Evolutionary conservation across 1,140 invertebrate species (phyloP), one percentile per base, ranked within the genome.

Genomic region (Antheraea pernyi): DNA sequence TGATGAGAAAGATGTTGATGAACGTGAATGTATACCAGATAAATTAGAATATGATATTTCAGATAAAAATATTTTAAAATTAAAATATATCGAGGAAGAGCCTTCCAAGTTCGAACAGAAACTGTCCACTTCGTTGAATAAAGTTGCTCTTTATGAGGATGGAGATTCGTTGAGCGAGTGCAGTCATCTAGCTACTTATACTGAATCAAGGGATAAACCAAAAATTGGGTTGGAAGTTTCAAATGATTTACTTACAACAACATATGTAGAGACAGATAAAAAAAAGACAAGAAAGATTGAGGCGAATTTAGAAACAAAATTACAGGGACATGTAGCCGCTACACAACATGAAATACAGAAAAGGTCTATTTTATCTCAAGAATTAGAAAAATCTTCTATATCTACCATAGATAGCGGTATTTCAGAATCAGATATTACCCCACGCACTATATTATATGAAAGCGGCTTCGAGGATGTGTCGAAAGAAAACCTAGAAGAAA

Each of bases 401-500:
- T 72, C 77, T 59, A 81, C 79, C 36, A 73, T 75, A 46, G 76
- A 83, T 30, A 83, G 76, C 66, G 75, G 74, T 36, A 76, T 73
- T 37, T 75, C 76, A 42, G 81, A 78, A 13, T 74, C 64, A 69
- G 85, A 86, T 68, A 83, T 69, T 70, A 48, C 76, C 0, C 71
- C 68, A 3, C 79, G 83, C 42, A 73, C 19, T 22, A 61, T 61
- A 22, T 53, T 77, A 36, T 80, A 80, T 37, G 78, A 71, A 30
- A 84, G 83, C 60, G 89, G 88, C 67, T 91, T 87, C 10, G 89
- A 91, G 78, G 89, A 91, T 64, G 65, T 91, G n/a, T 91, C 89
- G 3, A 91, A 83, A 75, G 88, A 91, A 8, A 91, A 86, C 60
- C 79, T 89, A 62, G 87, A 92, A 81, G 89, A 92, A 80, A 92